phyloP scores from a whole-genome alignment of 2,888 invertebrate species.

The Hemithea aestivaria region DNA sequence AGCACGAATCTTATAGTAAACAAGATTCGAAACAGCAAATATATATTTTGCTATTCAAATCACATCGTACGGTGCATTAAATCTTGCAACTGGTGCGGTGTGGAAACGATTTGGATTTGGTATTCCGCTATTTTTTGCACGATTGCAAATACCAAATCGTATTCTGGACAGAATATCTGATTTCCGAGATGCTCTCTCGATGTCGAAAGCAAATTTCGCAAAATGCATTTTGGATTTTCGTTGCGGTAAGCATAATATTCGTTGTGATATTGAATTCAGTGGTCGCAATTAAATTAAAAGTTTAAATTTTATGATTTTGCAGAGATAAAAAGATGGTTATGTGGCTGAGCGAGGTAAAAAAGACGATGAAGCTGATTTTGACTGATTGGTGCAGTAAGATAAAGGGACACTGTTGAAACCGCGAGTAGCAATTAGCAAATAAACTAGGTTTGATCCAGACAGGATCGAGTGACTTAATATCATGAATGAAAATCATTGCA shows the following conservation, averaged over 20 bases:
- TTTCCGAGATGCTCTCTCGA: conserved; percentile 12
- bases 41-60: conserved; percentile 27
- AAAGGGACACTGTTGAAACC: too few relatives aligned
- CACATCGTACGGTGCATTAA: conserved; percentile 26
- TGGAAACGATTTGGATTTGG: conserved; percentile 22
- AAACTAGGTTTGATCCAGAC: too few relatives aligned
- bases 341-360: too few relatives aligned
- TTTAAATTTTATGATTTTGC: conserved; percentile 5
- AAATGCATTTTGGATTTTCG: conserved; percentile 10
- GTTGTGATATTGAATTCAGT: conserved; percentile 9
- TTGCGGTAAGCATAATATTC: conserved; percentile 7
- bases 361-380: too few relatives aligned
- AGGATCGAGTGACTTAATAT: too few relatives aligned
- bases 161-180: conserved; percentile 11
- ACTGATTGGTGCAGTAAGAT: too few relatives aligned
- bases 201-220: conserved; percentile 8
- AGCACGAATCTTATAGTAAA: too few relatives aligned
- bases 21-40: conserved; percentile 10
- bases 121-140: conserved; percentile 21
- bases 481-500: too few relatives aligned
- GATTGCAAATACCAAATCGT: conserved; percentile 15
- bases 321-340: too few relatives aligned
- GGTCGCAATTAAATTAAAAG: conserved; percentile 2
- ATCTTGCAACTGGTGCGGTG: conserved; percentile 26
- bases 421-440: too few relatives aligned